Percentiles rank a stretch among this genome's conserved stretches.
Evolutionary conservation across 2,797 vertebrate species (phyloP).

Genomic region (Anguilla obscura): DNA sequence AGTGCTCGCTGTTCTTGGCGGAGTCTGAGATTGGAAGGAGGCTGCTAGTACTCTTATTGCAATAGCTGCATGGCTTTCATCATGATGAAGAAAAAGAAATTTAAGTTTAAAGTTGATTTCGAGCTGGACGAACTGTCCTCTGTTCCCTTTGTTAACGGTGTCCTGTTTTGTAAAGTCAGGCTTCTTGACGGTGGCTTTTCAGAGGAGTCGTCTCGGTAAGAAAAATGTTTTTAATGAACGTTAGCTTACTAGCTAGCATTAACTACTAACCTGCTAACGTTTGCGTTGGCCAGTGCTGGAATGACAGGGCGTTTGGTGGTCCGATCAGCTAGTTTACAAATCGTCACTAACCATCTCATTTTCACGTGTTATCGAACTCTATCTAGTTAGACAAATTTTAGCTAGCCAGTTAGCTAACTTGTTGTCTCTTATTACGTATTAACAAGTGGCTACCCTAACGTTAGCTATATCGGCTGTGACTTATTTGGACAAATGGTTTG

Average conservation of each 20-base stretch:
- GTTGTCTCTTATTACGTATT: neutral
- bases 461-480: neutral
- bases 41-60: neutral
- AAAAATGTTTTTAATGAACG: slow-evolving; percentile 22
- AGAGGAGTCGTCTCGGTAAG: slow-evolving; percentile 86
- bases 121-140: slow-evolving; percentile 89
- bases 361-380: neutral
- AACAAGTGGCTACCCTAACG: neutral
- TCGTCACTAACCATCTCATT: neutral
- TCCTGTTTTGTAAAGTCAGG: slow-evolving; percentile 93
- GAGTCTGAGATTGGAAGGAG: slow-evolving; percentile 16
- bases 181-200: slow-evolving; percentile 87
- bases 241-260: slow-evolving; percentile 1
- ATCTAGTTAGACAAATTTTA: neutral
- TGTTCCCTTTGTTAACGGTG: slow-evolving; percentile 89
- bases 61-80: slow-evolving; percentile 77
- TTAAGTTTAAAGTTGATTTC: slow-evolving; percentile 90
- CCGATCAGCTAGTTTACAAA: neutral
- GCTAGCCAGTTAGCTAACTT: neutral
- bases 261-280: neutral
- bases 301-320: neutral
- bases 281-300: neutral
- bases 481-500: neutral
- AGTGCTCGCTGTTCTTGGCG: neutral
- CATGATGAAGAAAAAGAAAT: slow-evolving; percentile 90